Evolutionary conservation across 2,113 vertebrate species (phyloP).

Genomic region (Catharus bicknelli): DNA sequence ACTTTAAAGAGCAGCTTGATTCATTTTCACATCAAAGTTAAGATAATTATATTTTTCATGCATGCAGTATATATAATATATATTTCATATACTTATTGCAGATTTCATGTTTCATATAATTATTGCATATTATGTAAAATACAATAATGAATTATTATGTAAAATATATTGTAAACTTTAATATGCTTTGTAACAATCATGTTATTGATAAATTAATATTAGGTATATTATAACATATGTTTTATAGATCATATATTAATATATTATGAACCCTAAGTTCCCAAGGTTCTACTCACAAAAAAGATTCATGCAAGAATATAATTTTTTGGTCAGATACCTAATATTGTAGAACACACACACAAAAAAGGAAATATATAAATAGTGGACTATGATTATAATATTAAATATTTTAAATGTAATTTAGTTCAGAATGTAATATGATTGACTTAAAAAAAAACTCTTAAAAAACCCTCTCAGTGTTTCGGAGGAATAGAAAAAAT

Average conservation of each 20-base stretch:
- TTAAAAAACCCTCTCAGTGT: neutral
- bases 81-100: too few relatives aligned
- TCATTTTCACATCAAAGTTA: neutral
- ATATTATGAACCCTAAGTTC: neutral
- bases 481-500: neutral
- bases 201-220: neutral
- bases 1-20: neutral
- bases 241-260: neutral
- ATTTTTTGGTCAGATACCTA: neutral
- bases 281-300: neutral
- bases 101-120: neutral
- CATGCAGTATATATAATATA: neutral
- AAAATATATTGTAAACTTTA: neutral
- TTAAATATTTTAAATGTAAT: neutral
- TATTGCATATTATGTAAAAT: neutral
- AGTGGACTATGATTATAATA: neutral
- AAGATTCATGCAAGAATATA: neutral
- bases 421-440: neutral
- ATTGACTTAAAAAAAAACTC: neutral
- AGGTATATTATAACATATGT: too few relatives aligned
- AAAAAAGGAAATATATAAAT: neutral
- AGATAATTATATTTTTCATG: neutral
- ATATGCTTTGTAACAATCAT: fast-evolving
- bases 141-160: fast-evolving
- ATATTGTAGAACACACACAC: neutral